Evolutionary conservation across 2,113 vertebrate species (phyloP).

Genomic region (Odocoileus hemionus): DNA sequence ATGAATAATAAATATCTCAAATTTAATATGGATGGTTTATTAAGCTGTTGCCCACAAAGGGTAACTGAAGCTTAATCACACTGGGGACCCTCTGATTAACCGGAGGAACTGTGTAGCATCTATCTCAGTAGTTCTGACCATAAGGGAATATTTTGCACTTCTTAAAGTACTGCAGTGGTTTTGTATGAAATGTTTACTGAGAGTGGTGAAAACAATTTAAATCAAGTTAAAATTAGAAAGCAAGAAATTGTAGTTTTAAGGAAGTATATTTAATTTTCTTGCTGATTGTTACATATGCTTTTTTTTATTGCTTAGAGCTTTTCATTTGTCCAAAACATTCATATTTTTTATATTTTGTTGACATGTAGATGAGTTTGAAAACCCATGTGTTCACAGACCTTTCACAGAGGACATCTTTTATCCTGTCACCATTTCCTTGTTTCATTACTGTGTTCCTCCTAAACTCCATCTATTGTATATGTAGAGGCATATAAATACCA

Average conservation of each 20-base stretch:
- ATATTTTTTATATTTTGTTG: background rate
- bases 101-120: background rate
- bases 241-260: background rate
- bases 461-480: background rate
- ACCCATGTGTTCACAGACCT: background rate
- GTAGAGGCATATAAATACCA: background rate
- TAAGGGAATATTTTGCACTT: background rate
- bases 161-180: background rate
- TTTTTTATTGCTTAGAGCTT: background rate
- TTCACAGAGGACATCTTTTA: background rate
- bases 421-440: background rate
- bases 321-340: background rate
- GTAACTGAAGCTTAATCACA: background rate
- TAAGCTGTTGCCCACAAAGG: background rate
- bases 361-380: background rate
- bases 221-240: background rate
- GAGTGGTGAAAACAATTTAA: background rate
- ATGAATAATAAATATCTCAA: background rate
- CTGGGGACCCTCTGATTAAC: background rate
- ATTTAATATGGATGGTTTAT: background rate
- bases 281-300: background rate
- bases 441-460: background rate
- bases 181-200: background rate
- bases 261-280: background rate
- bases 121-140: background rate